Conservation (phyloP, 2,113 vertebrate species). For the Pholis gunnellus region DNA sequence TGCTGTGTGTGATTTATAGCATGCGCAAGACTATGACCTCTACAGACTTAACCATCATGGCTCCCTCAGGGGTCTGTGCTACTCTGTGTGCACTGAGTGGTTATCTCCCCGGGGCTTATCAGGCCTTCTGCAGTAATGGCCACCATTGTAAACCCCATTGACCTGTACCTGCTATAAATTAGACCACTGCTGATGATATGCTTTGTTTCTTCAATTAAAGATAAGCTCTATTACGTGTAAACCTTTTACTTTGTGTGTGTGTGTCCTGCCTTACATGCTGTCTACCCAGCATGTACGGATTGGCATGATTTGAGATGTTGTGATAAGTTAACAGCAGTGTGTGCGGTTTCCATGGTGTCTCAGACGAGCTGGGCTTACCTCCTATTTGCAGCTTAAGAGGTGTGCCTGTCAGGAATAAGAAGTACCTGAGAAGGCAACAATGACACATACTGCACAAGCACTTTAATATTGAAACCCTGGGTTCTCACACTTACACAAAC, state of each 20-base stretch:
- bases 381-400: slow-evolving; percentile 20
- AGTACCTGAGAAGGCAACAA: slow-evolving; percentile 16
- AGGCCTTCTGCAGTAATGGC: slow-evolving; percentile 64
- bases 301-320: slow-evolving; percentile 47
- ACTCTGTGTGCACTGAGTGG: slow-evolving; percentile 34
- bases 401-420: slow-evolving; percentile 47
- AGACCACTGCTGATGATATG: slow-evolving; percentile 36
- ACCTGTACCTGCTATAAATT: slow-evolving; percentile 47
- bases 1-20: slow-evolving; percentile 66
- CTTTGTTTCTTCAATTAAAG: slow-evolving; percentile 57
- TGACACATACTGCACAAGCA: slow-evolving; percentile 8
- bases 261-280: slow-evolving; percentile 10
- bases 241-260: slow-evolving; percentile 44
- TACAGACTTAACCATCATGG: slow-evolving; percentile 31
- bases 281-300: slow-evolving; percentile 19
- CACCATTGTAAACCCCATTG: slow-evolving; percentile 49
- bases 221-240: slow-evolving; percentile 53
- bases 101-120: slow-evolving; percentile 70
- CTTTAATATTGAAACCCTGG: neutral
- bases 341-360: slow-evolving; percentile 56
- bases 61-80: slow-evolving; percentile 48
- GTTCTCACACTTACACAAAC: slow-evolving; percentile 14
- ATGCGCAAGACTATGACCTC: slow-evolving; percentile 55
- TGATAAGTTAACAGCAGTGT: slow-evolving; percentile 56
- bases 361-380: slow-evolving; percentile 22